Evolutionary conservation across 2,113 vertebrate species (phyloP).

Genomic region (Xenopus borealis): DNA sequence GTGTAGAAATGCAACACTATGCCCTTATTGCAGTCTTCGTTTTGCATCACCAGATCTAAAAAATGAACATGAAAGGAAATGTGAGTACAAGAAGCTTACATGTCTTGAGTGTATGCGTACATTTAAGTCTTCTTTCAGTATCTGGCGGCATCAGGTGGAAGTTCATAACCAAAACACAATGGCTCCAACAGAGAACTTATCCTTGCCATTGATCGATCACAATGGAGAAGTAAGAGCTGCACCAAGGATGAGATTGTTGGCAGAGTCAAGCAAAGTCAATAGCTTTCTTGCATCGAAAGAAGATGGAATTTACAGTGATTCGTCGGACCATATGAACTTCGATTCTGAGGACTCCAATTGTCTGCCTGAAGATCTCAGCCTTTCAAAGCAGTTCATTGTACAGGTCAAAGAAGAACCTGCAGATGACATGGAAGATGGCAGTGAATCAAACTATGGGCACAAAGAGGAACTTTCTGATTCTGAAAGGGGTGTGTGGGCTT

Average conservation of each 20-base stretch:
- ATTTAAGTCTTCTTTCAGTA: slow-evolving; percentile 98
- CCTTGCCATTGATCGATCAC: slow-evolving; percentile 69
- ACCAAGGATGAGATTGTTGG: slow-evolving; percentile 56
- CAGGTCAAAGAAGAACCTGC: slow-evolving; percentile 89
- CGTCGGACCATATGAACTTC: slow-evolving; percentile 81
- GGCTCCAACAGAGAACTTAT: slow-evolving; percentile 78
- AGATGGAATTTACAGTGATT: slow-evolving; percentile 77
- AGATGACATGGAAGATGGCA: slow-evolving; percentile 74
- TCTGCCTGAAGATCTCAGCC: slow-evolving; percentile 89
- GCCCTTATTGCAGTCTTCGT: slow-evolving; percentile 91
- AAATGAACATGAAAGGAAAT: slow-evolving; percentile 86
- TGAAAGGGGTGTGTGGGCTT: slow-evolving; percentile 85
- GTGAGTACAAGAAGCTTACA: slow-evolving; percentile 93
- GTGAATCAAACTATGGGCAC: slow-evolving; percentile 58
- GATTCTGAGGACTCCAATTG: slow-evolving; percentile 92
- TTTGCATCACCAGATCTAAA: slow-evolving; percentile 86
- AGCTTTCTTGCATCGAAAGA: slow-evolving; percentile 66
- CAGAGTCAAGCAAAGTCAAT: slow-evolving; percentile 59
- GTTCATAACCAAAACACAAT: slow-evolving; percentile 98
- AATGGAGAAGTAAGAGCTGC: slow-evolving; percentile 63
- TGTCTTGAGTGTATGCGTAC: slow-evolving; percentile 98
- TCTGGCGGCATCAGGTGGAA: slow-evolving; percentile 98
- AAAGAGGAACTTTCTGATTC: slow-evolving; percentile 54
- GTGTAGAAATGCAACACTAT: slow-evolving; percentile 88
- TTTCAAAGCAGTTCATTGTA: slow-evolving; percentile 69